Base-by-base conservation (phyloP, 2,113 vertebrate genomes). In the Ploceus nigricollis region DNA sequence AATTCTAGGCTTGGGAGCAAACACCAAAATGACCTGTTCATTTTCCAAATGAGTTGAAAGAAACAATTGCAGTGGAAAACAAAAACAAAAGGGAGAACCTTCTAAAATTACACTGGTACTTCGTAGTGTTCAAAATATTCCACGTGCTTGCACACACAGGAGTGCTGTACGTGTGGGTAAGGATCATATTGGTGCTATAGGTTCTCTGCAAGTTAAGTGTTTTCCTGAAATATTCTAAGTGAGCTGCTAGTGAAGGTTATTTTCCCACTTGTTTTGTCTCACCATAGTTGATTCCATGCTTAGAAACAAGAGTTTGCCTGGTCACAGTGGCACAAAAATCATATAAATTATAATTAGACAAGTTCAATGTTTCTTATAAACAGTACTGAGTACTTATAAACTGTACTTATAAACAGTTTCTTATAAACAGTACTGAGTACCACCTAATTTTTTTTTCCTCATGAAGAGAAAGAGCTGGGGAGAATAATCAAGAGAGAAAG, bases 351-450 rank as follows among this genome's bases (percentile, higher is more conserved):
- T 51, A 94, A 93, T 94, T 94, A 82, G 47, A 57, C 16, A 25
- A 93, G 91, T 79, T 75, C 70, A 86, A 1, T 53, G 28, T 19
- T 86, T 57, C n/a, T 76, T 88, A 58, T 25, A 73, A 93, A 94
- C 61, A 86, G n/a, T n/a, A n/a, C n/a, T n/a, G n/a, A n/a, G n/a
- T n/a, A n/a, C n/a, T n/a, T n/a, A n/a, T n/a, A n/a, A n/a, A n/a
- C n/a, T n/a, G n/a, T n/a, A n/a, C n/a, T n/a, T n/a, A n/a, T n/a
- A n/a, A n/a, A n/a, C n/a, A n/a, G 28, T 19, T 86, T 57, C n/a
- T 76, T 88, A 58, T 25, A 73, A 93, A 94, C 61, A 86, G 25
- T 40, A 71, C 79, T 76, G 64, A 53, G 33, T 22, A 61, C 44
- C 64, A 89, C 15, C 58, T 87, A 57, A 33, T 84, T 13, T 91